phyloP scores from a whole-genome alignment of 2,888 invertebrate genomes.

The Rambutsinella grinnellia region DNA sequence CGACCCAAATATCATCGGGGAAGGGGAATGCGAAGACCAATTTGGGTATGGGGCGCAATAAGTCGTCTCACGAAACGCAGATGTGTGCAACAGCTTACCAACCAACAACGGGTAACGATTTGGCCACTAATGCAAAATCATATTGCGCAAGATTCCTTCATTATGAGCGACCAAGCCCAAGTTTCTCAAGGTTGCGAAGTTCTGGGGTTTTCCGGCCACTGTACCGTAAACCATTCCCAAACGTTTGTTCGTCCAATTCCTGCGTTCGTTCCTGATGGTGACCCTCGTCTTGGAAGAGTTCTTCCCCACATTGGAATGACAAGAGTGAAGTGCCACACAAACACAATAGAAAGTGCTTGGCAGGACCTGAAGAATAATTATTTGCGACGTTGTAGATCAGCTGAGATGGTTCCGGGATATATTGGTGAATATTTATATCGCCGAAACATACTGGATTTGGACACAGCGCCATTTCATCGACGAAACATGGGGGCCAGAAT shows the following conservation, averaged over 20 bases:
- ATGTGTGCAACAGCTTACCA: slow-evolving; percentile 4
- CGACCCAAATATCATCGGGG: slow-evolving; percentile 38
- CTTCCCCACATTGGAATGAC: neutral
- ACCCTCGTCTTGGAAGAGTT: neutral
- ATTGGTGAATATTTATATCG: slow-evolving; percentile 31
- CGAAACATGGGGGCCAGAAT: slow-evolving; percentile 6
- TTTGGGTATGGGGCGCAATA: slow-evolving; percentile 42
- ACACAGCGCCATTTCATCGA: too few species aligned
- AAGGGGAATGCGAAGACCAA: neutral
- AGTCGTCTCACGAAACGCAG: slow-evolving; percentile 6
- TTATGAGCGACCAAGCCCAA: slow-evolving; percentile 15
- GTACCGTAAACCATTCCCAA: slow-evolving; percentile 12
- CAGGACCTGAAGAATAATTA: slow-evolving; percentile 9
- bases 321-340: slow-evolving; percentile 7
- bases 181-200: slow-evolving; percentile 4
- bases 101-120: slow-evolving; percentile 1
- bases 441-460: neutral
- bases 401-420: slow-evolving; percentile 1
- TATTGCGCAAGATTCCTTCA: slow-evolving; percentile 24
- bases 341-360: slow-evolving; percentile 21
- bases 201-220: slow-evolving; percentile 26
- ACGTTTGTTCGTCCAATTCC: neutral
- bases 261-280: neutral
- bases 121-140: slow-evolving; percentile 22
- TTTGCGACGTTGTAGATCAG: slow-evolving; percentile 6